Evolutionary conservation across 2,797 vertebrate genomes (phyloP), one percentile per base, ranked within the genome.

Genomic region (Halcyon smyrnensis): DNA sequence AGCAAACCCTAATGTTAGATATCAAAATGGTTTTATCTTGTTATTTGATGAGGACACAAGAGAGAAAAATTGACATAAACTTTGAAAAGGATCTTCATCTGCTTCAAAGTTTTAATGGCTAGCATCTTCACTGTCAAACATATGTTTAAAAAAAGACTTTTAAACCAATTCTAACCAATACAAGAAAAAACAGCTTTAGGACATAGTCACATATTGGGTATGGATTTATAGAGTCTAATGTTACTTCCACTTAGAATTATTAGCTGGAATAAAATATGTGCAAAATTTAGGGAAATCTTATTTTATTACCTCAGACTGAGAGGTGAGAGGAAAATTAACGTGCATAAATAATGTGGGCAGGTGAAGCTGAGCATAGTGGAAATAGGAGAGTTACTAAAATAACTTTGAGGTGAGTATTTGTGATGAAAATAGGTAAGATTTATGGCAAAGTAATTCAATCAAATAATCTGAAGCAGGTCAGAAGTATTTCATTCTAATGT

Each of bases 371-470:
- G 57, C 30, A 51, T 56, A 48, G 64, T 89, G 69, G 64, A 90
- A 93, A 90, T 71, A 64, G 43, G 15, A 68, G 57, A 91, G 81
- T 75, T 92, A 84, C 76, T 89, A 78, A 91, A 92, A 86, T 80
- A 95, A 87, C 76, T 97, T 82, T 8, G 51, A 85, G 88, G 73
- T 87, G 69, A 91, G 85, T 81, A 69, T 91, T 93, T 92, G 69
- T 90, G 68, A 91, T 94, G 79, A 96, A 96, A 96, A 91, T 53
- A 90, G 59, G 18, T 53, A 95, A 73, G 64, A 93, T 91, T 92
- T 93, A 88, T 81, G 46, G 57, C 34, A 39, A 92, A 90, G 30
- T 86, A 89, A 93, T 84, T 91, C 74, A 94, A 96, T 93, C 78
- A 95, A 92, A 96, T 36, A 84, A 89, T 90, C 81, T 51, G 57